Conservation (phyloP, 2,888 invertebrate genomes). For the Cosmorhoe ocellata region DNA sequence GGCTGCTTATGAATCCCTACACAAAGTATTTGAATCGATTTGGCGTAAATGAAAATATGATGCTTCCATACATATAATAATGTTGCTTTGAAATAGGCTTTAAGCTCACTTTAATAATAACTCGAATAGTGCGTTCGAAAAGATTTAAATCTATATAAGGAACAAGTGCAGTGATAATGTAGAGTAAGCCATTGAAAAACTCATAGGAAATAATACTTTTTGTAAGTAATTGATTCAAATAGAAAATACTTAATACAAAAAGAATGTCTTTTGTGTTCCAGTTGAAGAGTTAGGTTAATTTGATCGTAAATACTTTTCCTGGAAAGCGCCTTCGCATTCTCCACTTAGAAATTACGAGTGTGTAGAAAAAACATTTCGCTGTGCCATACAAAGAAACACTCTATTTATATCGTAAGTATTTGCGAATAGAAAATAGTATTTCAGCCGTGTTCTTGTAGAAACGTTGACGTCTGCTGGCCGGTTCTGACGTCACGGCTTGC, state of each 20-base stretch:
- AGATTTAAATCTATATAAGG: too few species aligned
- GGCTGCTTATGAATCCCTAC: slow-evolving; percentile 26
- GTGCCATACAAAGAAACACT: neutral
- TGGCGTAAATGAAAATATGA: neutral
- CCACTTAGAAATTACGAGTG: slow-evolving; percentile 1
- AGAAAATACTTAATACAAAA: too few species aligned
- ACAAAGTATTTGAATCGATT: neutral
- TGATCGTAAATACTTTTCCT: neutral
- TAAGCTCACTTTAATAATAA: too few species aligned
- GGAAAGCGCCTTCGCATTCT: neutral
- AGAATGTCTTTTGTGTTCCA: too few species aligned
- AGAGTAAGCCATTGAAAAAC: too few species aligned
- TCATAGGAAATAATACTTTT: too few species aligned
- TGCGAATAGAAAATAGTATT: slow-evolving; percentile 31
- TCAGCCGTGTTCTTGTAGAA: slow-evolving; percentile 23
- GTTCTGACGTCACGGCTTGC: slow-evolving; percentile 51
- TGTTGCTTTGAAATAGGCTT: too few species aligned
- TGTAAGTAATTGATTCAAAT: too few species aligned
- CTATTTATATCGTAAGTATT: slow-evolving; percentile 21
- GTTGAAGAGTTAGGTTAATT: neutral
- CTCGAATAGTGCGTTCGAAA: too few species aligned
- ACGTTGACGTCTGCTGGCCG: slow-evolving; percentile 29
- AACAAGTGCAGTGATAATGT: too few species aligned
- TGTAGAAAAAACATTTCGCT: slow-evolving; percentile 10
- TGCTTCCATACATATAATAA: too few species aligned